Evolutionary conservation across 2,113 vertebrate species (phyloP).

Genomic region (Aramus guarauna): DNA sequence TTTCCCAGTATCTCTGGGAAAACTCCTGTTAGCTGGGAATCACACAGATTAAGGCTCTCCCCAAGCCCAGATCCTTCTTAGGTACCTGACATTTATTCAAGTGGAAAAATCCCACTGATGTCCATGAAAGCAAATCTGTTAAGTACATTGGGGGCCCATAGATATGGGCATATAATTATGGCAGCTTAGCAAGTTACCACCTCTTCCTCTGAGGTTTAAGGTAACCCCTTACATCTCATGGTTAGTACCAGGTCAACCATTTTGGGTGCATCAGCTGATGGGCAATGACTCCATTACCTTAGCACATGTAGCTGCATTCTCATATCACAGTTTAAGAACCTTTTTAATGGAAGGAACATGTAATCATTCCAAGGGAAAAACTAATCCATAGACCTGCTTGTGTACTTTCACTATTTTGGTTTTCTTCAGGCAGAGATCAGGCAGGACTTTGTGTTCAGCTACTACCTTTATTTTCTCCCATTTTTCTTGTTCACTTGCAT

Average conservation of each 20-base stretch:
- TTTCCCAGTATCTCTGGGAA: constrained; percentile 1
- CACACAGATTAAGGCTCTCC: neutral
- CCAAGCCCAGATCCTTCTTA: neutral
- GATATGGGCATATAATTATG: neutral
- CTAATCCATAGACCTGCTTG: neutral
- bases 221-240: neutral
- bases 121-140: neutral
- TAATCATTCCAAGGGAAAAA: neutral
- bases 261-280: neutral
- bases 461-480: neutral
- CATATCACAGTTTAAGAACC: neutral
- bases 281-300: neutral
- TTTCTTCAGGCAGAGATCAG: neutral
- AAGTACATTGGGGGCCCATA: neutral
- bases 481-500: neutral
- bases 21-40: neutral
- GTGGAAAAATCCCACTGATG: neutral
- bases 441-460: neutral
- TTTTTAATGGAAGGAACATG: neutral
- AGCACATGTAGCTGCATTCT: neutral
- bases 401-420: neutral
- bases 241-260: neutral
- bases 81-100: neutral
- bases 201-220: neutral
- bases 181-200: neutral